Base-by-base conservation (phyloP, 2,888 invertebrate genomes). In the Corbicula japonica region DNA sequence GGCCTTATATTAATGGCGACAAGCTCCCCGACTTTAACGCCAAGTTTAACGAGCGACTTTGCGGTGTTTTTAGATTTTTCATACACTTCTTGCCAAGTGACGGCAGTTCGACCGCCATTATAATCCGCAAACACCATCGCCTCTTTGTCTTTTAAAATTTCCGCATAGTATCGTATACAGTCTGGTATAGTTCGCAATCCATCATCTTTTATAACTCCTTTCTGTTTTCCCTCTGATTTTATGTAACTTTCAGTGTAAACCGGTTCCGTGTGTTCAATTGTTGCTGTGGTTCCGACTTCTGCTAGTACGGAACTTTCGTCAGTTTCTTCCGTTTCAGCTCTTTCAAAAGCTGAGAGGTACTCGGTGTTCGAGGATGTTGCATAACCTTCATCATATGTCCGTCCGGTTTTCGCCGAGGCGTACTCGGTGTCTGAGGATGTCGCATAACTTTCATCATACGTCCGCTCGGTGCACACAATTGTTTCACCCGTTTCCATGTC, bases 1-100 rank as follows among this genome's bases (percentile, higher is more conserved):
- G 10, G 21, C 8, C 28, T 10, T 30, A 56, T 26, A 1, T 56
- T 56, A 4, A 26, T 23, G 21, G 38, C 58, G 8, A 65, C 58
- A 21, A 44, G 4, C 23, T 74, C 65, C 32, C 50, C 35, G n/a
- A 12, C 46, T 58, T 32, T 54, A 10, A 65, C 58, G 30, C 28
- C 26, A 28, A 56, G 28, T n/a, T 26, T 26, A 32, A 56, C 30
- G 10, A 28, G 28, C 28, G 56, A 28, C 56, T 56, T 23, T 2
- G 58, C 58, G 0, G 35, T 15, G 58, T 23, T 35, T 0, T 12
- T n/a, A 58, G 58, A 58, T n/a, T 35, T 58, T 18, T 35, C 35
- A 10, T n/a, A n/a, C 34, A 58, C 34, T 21, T 58, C 58, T 4
- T n/a, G 10, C 58, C 58, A 58, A 4, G 58, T 58, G 10, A 58